phyloP scores from a whole-genome alignment of 2,113 vertebrate species.

The Otolemur garnettii region DNA sequence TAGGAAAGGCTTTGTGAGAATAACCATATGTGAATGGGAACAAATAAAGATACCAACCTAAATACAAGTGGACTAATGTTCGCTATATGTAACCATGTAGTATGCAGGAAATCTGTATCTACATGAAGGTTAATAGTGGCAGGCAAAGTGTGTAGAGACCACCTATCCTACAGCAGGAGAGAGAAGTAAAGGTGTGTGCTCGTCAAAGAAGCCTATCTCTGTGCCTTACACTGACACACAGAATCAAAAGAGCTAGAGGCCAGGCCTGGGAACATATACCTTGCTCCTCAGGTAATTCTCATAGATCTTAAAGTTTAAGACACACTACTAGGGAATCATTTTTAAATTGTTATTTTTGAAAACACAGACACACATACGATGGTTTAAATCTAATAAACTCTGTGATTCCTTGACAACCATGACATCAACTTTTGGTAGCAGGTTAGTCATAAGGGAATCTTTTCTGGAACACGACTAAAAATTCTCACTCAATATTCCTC shows the following conservation, averaged over 20 bases:
- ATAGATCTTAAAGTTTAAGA: background rate
- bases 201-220: background rate
- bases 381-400: slow-evolving; percentile 7
- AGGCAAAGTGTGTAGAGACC: background rate
- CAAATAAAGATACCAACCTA: background rate
- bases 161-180: background rate
- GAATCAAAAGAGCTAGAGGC: background rate
- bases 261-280: background rate
- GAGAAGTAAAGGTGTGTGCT: background rate
- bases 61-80: background rate
- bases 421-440: background rate
- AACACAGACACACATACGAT: background rate
- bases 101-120: background rate
- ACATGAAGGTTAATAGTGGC: background rate
- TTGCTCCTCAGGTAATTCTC: background rate
- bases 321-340: background rate
- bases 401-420: background rate
- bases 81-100: background rate
- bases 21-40: background rate
- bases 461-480: slow-evolving; percentile 13
- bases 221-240: background rate
- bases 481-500: background rate
- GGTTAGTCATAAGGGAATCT: background rate
- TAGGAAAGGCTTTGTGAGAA: slow-evolving; percentile 30
- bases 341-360: background rate